Evolutionary conservation across 2,113 vertebrate genomes (phyloP).

Genomic region (Pipra filicauda): DNA sequence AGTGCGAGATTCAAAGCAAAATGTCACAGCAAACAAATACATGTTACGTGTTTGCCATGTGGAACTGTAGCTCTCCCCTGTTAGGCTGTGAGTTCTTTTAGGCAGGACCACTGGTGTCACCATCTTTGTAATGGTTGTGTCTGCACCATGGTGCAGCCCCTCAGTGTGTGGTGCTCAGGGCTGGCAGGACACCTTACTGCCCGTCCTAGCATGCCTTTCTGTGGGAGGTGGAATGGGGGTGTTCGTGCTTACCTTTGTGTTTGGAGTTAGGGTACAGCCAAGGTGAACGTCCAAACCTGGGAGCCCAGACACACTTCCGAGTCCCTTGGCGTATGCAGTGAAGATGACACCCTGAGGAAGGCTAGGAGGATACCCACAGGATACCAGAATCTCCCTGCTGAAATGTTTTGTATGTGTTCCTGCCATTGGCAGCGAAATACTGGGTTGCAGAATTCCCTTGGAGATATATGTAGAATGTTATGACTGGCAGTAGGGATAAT

Average conservation of each 20-base stretch:
- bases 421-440: accelerated
- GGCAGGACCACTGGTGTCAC: not conserved
- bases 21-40: accelerated
- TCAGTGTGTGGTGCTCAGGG: accelerated
- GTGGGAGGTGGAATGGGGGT: not conserved
- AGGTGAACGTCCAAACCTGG: not conserved
- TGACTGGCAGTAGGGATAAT: not conserved
- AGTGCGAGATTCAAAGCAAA: not conserved
- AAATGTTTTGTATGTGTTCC: not conserved
- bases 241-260: not conserved
- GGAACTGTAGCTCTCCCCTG: accelerated
- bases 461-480: not conserved
- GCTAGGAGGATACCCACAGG: not conserved
- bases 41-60: accelerated
- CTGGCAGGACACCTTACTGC: not conserved
- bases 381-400: not conserved
- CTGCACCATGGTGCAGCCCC: accelerated
- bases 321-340: accelerated
- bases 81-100: not conserved
- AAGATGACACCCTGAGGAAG: not conserved
- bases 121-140: accelerated
- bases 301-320: not conserved
- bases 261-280: not conserved
- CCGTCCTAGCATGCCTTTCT: accelerated
- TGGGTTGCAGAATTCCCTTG: not conserved